Evolutionary conservation across 2,113 vertebrate species (phyloP), one percentile per base, ranked within the genome.

Genomic region (Calypte anna): DNA sequence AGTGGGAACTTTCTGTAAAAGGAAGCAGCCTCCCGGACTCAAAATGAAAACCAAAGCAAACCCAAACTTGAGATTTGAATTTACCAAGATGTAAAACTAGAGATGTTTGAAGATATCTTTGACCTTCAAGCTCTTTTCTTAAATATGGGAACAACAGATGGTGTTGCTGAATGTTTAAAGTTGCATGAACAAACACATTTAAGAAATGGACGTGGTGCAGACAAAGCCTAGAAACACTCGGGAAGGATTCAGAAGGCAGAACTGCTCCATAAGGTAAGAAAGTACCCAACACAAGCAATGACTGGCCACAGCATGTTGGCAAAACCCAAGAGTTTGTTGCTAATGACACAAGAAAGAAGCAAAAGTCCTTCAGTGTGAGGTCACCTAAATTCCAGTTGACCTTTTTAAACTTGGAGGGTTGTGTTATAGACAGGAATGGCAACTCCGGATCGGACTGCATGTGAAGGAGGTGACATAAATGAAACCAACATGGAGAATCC

Each of bases 101-200:
- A 83, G 62, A 33, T 80, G 9, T 66, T 87, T 92, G 68, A 80
- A 74, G 78, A 38, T 69, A 54, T 27, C 28, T 82, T 86, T 97
- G 73, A 86, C 69, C 73, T 92, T 94, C 30, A 67, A 88, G n/a
- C 9, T 78, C 51, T 76, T 91, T 82, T 75, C 58, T 86, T 91
- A 86, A 92, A 67, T 85, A 62, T 51, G 58, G 14, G 53, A 91
- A 70, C 48, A 94, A 51, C 69, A 93, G 91, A 55, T 76, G 82
- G 69, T 74, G 50, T 69, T 86, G 48, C 57, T 82, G 28, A 86
- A 79, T 86, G n/a, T 76, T 95, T 84, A 51, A 88, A 91, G n/a
- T 63, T 91, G 55, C 73, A 21, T 31, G 69, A 91, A 63, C 0
- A 0, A 83, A 75, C 58, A 57, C 4, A 20, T 85, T 92, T 57